Conservation (phyloP, 2,113 vertebrate species). For the Puma concolor region DNA sequence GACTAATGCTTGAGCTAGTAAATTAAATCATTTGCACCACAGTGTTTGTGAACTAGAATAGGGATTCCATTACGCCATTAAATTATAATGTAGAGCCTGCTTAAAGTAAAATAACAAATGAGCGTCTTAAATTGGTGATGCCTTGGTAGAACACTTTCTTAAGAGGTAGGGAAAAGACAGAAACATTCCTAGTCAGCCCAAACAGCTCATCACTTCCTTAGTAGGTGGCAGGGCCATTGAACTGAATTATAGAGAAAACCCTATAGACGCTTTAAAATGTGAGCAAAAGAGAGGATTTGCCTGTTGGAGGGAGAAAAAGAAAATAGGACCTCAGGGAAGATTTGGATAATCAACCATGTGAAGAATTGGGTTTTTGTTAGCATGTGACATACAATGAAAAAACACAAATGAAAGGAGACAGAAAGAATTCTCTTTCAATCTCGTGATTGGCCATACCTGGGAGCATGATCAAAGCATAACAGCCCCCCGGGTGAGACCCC, state of each 20-base stretch:
- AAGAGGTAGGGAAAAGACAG: constrained; percentile 43
- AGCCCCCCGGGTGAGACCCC: not conserved
- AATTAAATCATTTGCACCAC: constrained; percentile 89
- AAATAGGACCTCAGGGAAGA: not conserved
- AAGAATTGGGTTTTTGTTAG: not conserved
- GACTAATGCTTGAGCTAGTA: constrained; percentile 86
- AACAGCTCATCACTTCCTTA: not conserved
- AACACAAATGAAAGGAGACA: not conserved
- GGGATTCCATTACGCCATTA: constrained; percentile 82
- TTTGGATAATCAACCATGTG: not conserved
- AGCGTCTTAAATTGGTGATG: constrained; percentile 75
- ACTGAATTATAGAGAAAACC: not conserved
- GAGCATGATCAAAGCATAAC: not conserved
- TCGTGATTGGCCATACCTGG: not conserved
- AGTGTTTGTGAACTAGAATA: constrained; percentile 85
- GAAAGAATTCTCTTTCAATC: not conserved
- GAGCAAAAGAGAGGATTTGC: not conserved
- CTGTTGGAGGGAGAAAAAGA: not conserved
- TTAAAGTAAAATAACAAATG: constrained; percentile 84
- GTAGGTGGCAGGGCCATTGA: not conserved
- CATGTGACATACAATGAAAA: not conserved
- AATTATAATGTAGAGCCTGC: constrained; percentile 83
- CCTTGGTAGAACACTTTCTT: constrained; percentile 64
- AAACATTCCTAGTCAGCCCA: not conserved
- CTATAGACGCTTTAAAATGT: not conserved